A percentile compares a stretch with the other conserved stretches of the same genome.
Evolutionary conservation across 2,797 vertebrate species (phyloP).

Genomic region (Chiloscyllium punctatum): DNA sequence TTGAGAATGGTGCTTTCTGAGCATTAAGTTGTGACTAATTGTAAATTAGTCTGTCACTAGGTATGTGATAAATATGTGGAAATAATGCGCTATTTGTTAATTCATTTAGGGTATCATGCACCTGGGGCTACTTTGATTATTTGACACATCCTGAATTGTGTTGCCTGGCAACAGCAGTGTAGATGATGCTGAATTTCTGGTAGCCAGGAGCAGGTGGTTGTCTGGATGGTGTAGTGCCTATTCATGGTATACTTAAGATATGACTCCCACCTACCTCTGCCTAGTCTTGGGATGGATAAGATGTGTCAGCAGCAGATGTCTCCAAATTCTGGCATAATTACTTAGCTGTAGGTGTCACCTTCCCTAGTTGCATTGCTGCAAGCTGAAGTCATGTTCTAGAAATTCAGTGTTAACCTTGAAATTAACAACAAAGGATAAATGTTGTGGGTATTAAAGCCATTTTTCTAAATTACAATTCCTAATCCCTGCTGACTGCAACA

Average conservation of each 20-base stretch:
- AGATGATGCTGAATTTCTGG: not conserved
- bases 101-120: not conserved
- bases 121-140: not conserved
- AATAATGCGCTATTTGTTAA: not conserved
- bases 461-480: not conserved
- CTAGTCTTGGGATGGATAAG: not conserved
- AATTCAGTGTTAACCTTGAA: not conserved
- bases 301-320: not conserved
- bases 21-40: not conserved
- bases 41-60: not conserved
- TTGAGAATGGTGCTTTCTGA: not conserved
- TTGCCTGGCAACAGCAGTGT: not conserved
- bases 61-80: not conserved
- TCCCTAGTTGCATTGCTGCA: not conserved
- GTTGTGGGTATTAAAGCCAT: not conserved
- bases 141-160: not conserved
- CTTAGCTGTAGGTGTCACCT: not conserved
- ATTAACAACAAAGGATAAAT: not conserved
- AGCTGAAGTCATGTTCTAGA: not conserved
- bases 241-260: not conserved
- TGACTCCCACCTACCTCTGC: not conserved
- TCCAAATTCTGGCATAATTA: not conserved
- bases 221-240: not conserved
- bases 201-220: not conserved
- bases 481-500: no score